Conservation (phyloP, 1,140 invertebrate species). For the Lordiphosa mommai region DNA sequence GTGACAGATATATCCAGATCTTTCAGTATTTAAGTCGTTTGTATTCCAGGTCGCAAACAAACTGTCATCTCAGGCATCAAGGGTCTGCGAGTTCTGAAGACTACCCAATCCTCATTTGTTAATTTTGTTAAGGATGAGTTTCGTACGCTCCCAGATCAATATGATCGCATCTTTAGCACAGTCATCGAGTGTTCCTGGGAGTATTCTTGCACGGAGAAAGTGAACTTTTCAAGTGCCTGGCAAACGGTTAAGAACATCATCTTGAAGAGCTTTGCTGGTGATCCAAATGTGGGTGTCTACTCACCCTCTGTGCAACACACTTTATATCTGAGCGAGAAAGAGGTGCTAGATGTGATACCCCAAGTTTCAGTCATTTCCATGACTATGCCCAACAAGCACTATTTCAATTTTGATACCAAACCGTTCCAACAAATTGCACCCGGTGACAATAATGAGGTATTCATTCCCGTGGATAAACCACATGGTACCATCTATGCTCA, state of each 20-base stretch:
- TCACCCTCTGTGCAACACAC: conserved; percentile 90
- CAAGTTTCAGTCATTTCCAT: conserved; percentile 86
- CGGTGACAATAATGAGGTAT: conserved; percentile 85
- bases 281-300: conserved; percentile 83
- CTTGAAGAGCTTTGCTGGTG: conserved; percentile 87
- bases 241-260: conserved; percentile 85
- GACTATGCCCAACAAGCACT: conserved; percentile 90
- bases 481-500: conserved; percentile 87
- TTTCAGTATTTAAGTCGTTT: neutral
- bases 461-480: conserved; percentile 87
- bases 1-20: conserved; percentile 7
- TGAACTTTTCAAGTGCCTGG: conserved; percentile 86
- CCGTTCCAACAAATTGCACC: conserved; percentile 84
- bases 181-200: conserved; percentile 86
- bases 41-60: conserved; percentile 71
- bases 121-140: conserved; percentile 89
- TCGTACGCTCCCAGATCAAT: conserved; percentile 85
- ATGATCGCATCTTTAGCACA: conserved; percentile 88
- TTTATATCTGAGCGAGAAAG: conserved; percentile 85
- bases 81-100: conserved; percentile 86
- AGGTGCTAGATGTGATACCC: conserved; percentile 83
- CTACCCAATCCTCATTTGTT: conserved; percentile 88
- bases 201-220: conserved; percentile 83
- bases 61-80: conserved; percentile 84
- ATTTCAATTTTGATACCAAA: conserved; percentile 86